Percentiles rank a stretch among this genome's conserved stretches.
phyloP scores from a whole-genome alignment of 64 coral and sea anemone genomes.

The Orbicella faveolata region DNA sequence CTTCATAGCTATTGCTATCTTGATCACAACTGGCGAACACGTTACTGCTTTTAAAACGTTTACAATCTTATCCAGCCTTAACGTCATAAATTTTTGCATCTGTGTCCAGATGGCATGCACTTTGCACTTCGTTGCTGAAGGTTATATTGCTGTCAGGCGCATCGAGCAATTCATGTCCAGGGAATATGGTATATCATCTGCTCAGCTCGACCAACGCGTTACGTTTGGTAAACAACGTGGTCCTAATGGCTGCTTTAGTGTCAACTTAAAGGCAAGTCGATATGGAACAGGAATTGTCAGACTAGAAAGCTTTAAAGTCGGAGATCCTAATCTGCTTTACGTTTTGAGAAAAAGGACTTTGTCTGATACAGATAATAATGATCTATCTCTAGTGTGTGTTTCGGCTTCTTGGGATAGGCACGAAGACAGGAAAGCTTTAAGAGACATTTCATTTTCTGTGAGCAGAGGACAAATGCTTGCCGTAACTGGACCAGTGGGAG shows the following conservation, averaged over 20 bases:
- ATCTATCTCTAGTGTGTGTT: not conserved
- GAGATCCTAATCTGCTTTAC: not conserved
- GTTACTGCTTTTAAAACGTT: constrained; percentile 1
- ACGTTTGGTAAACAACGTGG: not conserved
- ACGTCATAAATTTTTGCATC: not conserved
- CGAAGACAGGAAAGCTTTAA: not conserved
- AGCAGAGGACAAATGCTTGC: not conserved
- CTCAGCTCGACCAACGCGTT: not conserved
- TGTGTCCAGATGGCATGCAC: not conserved
- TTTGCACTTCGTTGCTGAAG: not conserved
- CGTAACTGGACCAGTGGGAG: not conserved
- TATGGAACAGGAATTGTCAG: not conserved
- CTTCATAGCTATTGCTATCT: not conserved
- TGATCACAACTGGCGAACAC: not conserved
- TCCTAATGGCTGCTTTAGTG: not conserved
- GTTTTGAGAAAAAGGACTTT: not conserved
- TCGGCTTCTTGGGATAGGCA: not conserved
- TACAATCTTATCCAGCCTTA: not conserved
- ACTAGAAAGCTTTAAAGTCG: not conserved
- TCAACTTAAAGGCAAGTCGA: not conserved
- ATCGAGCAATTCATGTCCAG: no score
- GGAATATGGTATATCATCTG: no score
- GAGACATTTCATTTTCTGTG: not conserved
- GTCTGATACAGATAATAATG: not conserved
- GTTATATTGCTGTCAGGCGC: not conserved